Percentiles rank a stretch among this genome's conserved stretches.
Conservation (phyloP, 2,888 invertebrate genomes). For the Amphipoea lucens region DNA sequence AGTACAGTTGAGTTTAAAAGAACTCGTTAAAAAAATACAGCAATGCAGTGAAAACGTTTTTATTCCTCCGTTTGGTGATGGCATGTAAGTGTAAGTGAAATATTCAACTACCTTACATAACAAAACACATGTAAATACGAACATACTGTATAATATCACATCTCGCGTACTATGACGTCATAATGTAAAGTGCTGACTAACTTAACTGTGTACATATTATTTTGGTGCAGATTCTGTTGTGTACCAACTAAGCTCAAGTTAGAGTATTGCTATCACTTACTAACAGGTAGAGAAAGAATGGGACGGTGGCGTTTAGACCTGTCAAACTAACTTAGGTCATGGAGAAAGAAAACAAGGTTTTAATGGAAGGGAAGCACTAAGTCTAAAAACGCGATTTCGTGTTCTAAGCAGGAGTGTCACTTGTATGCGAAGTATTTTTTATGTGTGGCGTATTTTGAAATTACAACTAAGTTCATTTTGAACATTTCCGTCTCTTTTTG, state of each 20-base stretch:
- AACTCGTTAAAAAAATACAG: neutral
- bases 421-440: neutral
- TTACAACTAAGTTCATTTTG: neutral
- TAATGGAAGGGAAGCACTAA: neutral
- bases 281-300: neutral
- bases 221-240: slow-evolving; percentile 30
- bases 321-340: neutral
- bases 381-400: neutral
- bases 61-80: slow-evolving; percentile 60
- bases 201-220: slow-evolving; percentile 49
- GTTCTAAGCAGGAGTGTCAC: neutral
- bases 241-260: neutral
- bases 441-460: neutral
- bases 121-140: slow-evolving; percentile 53
- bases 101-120: slow-evolving; percentile 50
- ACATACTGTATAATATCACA: slow-evolving; percentile 38
- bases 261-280: slow-evolving; percentile 27
- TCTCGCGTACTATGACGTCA: slow-evolving; percentile 37
- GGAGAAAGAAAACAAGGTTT: neutral
- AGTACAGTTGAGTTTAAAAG: too few relatives aligned
- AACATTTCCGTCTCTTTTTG: neutral
- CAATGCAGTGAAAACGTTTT: slow-evolving; percentile 53
- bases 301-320: neutral
- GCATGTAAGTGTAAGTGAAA: slow-evolving; percentile 64
- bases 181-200: slow-evolving; percentile 45